A percentile compares a stretch with the other conserved stretches of the same genome.
These are phyloP conservation scores for Phoxinus dragarum DNA, from an alignment of 2,797 vertebrate species.

Conservation along the genomic window DNA sequence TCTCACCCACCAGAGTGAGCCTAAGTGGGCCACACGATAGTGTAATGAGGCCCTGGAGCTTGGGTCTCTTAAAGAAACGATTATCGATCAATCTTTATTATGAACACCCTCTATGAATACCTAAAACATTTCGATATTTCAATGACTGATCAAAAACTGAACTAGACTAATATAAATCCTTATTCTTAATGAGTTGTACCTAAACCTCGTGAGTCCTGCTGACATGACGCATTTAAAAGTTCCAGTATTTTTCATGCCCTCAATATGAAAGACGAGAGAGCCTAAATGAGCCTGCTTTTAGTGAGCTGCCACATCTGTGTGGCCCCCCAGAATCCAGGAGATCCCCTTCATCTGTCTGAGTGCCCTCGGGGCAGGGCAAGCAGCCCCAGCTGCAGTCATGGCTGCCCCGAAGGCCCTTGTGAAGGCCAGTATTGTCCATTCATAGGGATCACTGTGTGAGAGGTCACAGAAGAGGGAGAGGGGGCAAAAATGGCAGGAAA, in stretches of 20 bases:
- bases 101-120: constrained; percentile 15
- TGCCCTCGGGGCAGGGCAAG: constrained; percentile 67
- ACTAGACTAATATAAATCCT: constrained; percentile 3
- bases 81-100: background rate
- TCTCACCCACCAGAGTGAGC: background rate
- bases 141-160: background rate
- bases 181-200: background rate
- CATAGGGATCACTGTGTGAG: constrained; percentile 81
- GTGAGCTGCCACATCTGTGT: constrained; percentile 72
- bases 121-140: background rate
- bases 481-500: constrained; percentile 73
- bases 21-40: background rate
- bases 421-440: constrained; percentile 82
- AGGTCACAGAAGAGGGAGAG: constrained; percentile 67
- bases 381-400: constrained; percentile 80
- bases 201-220: background rate
- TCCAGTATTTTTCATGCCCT: background rate
- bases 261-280: constrained; percentile 23
- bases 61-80: background rate
- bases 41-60: background rate
- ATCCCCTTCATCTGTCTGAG: constrained; percentile 77
- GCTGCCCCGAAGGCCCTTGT: constrained; percentile 72
- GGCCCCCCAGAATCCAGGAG: constrained; percentile 66
- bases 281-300: constrained; percentile 65
- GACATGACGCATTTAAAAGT: background rate